Percentiles rank a stretch among this genome's conserved stretches.
These are phyloP conservation scores for Tympanuchus pallidicinctus DNA, from an alignment of 2,113 vertebrate species.

Conservation along the genomic window DNA sequence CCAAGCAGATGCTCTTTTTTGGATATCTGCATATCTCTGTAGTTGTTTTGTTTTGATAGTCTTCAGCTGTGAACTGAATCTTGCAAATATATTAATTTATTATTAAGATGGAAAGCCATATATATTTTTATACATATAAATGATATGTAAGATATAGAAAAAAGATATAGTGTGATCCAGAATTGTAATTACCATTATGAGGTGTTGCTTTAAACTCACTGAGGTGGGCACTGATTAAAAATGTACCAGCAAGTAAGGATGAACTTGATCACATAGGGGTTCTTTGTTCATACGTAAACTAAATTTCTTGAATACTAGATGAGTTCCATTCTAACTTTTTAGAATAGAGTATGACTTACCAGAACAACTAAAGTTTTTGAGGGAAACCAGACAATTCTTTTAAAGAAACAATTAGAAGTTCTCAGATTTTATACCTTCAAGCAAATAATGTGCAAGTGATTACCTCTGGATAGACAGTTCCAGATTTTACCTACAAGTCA, in stretches of 20 bases:
- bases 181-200: not conserved
- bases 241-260: fast-evolving
- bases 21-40: not conserved
- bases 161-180: not conserved
- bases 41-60: not conserved
- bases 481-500: conserved; percentile 28
- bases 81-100: not conserved
- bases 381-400: conserved; percentile 3
- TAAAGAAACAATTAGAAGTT: not conserved
- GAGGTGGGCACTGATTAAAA: not conserved
- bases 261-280: not conserved
- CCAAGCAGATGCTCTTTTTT: not conserved
- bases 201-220: fast-evolving
- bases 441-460: conserved; percentile 13
- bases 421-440: conserved; percentile 7
- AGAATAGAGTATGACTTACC: not conserved
- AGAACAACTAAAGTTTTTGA: not conserved
- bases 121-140: not conserved
- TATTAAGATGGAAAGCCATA: not conserved
- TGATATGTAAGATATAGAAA: too few relatives aligned
- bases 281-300: not conserved
- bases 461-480: not conserved
- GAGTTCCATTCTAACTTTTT: not conserved
- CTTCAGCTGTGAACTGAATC: not conserved
- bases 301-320: not conserved